Percentiles rank a stretch among this genome's conserved stretches.
Conservation (phyloP, 2,888 invertebrate genomes). For the Hesperia comma region DNA sequence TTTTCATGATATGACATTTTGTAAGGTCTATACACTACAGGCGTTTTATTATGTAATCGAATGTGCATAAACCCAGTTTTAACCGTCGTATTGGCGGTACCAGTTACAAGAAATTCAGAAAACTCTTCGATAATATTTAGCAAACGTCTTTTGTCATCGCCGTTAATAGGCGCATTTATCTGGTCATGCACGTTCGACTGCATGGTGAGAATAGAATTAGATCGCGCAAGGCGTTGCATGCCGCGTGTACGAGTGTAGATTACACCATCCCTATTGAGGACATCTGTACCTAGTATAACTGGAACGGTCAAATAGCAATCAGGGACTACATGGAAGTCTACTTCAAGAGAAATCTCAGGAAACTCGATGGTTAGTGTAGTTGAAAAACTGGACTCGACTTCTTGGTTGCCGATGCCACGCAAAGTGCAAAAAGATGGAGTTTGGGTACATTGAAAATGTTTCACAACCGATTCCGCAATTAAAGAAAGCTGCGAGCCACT, state of each 20-base stretch:
- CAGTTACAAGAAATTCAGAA: background rate
- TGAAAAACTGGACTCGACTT: background rate
- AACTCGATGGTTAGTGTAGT: background rate
- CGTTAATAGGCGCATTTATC: background rate
- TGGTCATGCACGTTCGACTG: background rate
- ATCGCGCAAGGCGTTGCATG: too few species aligned
- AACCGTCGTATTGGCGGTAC: background rate
- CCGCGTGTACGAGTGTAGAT: too few species aligned
- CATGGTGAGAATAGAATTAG: too few species aligned
- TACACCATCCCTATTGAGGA: too few species aligned
- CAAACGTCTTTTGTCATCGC: background rate
- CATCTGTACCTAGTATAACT: too few species aligned
- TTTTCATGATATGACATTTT: background rate
- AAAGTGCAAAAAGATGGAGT: background rate
- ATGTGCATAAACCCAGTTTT: background rate
- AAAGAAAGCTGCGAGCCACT: background rate
- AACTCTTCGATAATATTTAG: background rate
- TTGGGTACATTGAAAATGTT: constrained; percentile 3
- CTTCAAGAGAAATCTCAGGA: background rate
- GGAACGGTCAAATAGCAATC: too few species aligned
- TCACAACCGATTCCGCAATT: background rate
- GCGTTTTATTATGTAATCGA: background rate
- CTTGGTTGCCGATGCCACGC: background rate
- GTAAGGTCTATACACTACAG: background rate
- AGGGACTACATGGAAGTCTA: too few species aligned